Evolutionary conservation across 2,113 vertebrate species (phyloP), one percentile per base, ranked within the genome.

Genomic region (Sitta europaea): DNA sequence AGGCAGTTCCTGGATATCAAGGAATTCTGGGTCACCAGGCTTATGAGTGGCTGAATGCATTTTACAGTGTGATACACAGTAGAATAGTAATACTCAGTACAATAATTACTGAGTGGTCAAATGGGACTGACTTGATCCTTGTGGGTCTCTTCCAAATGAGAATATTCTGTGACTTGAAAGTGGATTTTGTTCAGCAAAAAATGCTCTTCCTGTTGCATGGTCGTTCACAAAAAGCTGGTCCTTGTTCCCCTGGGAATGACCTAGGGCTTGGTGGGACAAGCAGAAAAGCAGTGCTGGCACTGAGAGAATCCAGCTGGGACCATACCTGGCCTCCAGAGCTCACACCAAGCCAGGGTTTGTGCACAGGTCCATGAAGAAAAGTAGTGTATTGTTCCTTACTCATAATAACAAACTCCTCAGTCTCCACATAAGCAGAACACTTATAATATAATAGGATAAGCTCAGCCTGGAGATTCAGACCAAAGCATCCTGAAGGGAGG

Each of bases 351-450:
- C 53, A 28, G 31, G 36, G 36, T 75, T 86, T 85, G 76, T 12
- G 0, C 48, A 78, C 40, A 29, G 14, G 35, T 77, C 20, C 71
- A 5, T 31, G 48, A 85, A 77, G 80, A 90, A 94, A 90, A 90
- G n/a, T 76, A 59, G 20, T 16, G 33, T 65, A 42, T 35, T 92
- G 42, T 38, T 90, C 45, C 23, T 82, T 78, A 72, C 55, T 94
- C 45, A 6, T 24, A 63, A 43, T 67, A 89, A 65, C 40, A 78
- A 84, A 72, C 50, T 72, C 29, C 38, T 14, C 23, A 55, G 61
- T 24, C 36, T 94, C 73, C 73, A 87, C 57, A 33, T 42, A 92
- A 92, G 70, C 21, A 54, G 65, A 87, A 65, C 24, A 28, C 28
- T 75, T 75, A 22, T 47, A 47, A 47, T 47, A 48, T 48, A 48